Evolutionary conservation across 1,140 invertebrate genomes (phyloP).

Genomic region (Lordiphosa clarofinis): DNA sequence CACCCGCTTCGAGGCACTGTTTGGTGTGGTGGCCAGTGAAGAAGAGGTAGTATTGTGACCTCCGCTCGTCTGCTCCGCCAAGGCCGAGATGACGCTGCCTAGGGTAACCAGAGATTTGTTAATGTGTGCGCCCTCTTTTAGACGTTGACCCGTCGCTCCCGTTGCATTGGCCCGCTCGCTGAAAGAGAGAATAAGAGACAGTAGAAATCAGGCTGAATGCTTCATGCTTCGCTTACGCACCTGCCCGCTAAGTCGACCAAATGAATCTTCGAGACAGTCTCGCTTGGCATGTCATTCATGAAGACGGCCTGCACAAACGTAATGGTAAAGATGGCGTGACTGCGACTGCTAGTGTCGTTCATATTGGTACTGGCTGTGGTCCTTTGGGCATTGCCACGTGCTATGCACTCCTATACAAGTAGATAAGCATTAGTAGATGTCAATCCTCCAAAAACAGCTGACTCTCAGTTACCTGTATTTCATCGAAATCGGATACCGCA

Average conservation of each 20-base stretch:
- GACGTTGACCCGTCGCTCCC: slow-evolving; percentile 90
- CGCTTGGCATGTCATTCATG: slow-evolving; percentile 90
- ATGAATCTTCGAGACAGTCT: slow-evolving; percentile 94
- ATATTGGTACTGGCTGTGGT: slow-evolving; percentile 92
- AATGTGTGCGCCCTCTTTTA: slow-evolving; percentile 95
- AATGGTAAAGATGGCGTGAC: slow-evolving; percentile 97
- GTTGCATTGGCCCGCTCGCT: slow-evolving; percentile 93
- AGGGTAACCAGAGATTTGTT: slow-evolving; percentile 95
- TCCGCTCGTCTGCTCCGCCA: slow-evolving; percentile 85
- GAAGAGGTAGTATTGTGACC: slow-evolving; percentile 23
- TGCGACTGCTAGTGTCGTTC: slow-evolving; percentile 93
- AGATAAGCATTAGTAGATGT: background rate
- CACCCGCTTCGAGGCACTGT: slow-evolving; percentile 81
- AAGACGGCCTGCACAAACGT: slow-evolving; percentile 92
- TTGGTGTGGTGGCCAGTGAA: slow-evolving; percentile 67
- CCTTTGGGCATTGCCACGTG: slow-evolving; percentile 88
- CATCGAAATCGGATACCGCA: slow-evolving; percentile 91
- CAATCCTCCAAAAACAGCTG: background rate
- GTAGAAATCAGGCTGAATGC: slow-evolving; percentile 19
- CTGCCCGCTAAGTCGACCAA: slow-evolving; percentile 93
- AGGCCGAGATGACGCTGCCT: slow-evolving; percentile 95
- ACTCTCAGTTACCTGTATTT: slow-evolving; percentile 85
- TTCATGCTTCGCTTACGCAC: slow-evolving; percentile 80
- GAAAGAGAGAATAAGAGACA: slow-evolving; percentile 23
- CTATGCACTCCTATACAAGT: slow-evolving; percentile 85